phyloP scores from a whole-genome alignment of 2,113 vertebrate species.

The Gila orcuttii region DNA sequence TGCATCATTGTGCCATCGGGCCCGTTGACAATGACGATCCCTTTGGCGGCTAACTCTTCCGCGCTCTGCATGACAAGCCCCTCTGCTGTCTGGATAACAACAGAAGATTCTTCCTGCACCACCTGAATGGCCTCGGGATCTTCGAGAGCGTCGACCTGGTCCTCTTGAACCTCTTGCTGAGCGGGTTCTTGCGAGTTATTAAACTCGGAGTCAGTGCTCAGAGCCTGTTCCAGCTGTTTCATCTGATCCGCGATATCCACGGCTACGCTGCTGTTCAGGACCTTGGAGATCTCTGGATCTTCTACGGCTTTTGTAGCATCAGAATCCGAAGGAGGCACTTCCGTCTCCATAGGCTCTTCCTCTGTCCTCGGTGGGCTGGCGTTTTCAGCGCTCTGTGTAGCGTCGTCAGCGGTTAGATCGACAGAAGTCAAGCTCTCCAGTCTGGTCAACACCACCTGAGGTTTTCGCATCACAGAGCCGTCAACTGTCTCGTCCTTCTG shows the following conservation, averaged over 20 bases:
- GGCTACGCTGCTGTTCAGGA: conserved; percentile 44
- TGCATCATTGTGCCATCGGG: conserved; percentile 78
- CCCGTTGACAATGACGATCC: conserved; percentile 75
- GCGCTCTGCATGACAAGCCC: conserved; percentile 77
- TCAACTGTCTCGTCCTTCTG: conserved; percentile 53
- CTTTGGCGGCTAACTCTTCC: conserved; percentile 71
- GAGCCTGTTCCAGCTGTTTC: conserved; percentile 67
- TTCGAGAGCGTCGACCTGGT: conserved; percentile 41
- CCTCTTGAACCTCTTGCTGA: not conserved
- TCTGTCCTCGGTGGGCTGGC: conserved; percentile 24
- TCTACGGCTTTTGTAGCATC: conserved; percentile 40
- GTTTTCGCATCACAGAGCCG: conserved; percentile 41
- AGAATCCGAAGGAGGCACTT: not conserved
- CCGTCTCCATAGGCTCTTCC: conserved; percentile 41
- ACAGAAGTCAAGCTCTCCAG: conserved; percentile 47
- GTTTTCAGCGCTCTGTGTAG: not conserved
- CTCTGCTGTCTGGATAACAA: conserved; percentile 80
- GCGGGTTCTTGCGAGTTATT: conserved; percentile 28
- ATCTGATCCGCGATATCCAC: conserved; percentile 56
- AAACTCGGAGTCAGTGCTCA: conserved; percentile 46
- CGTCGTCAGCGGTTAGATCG: not conserved
- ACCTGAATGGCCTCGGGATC: conserved; percentile 71
- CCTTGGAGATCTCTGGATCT: conserved; percentile 48
- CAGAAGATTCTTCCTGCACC: conserved; percentile 70
- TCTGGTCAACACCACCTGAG: conserved; percentile 54